Evolutionary conservation across 1,140 invertebrate species (phyloP), one percentile per base, ranked within the genome.

Genomic region (Melipona quadrifasciata): DNA sequence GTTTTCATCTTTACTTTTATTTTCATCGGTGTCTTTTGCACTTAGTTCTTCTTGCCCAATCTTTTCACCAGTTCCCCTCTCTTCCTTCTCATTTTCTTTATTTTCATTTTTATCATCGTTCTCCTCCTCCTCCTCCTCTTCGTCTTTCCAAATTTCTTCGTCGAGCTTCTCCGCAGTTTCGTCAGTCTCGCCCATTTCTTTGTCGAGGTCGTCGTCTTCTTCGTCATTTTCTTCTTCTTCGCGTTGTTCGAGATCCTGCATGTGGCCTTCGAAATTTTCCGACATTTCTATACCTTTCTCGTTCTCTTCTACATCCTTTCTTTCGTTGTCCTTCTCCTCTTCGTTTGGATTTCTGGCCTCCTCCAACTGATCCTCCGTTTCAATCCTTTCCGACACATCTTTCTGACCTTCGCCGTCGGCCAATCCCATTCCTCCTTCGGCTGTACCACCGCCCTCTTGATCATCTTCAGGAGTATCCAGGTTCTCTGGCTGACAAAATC

Each of bases 281-380:
- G 97, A 97, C 98, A 99, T 99, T 91, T 99, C 98, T 71, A 99
- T 97, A 27, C 98, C 99, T 82, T 99, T 97, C 78, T 99, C 98
- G 94, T 99, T 98, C 94, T 99, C 97, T 90, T 99, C 97, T 90
- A 97, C 97, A 87, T 97, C 97, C 92, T 98, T 97, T 86, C 97
- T 96, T 82, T 99, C 96, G 8, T 97, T 96, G 78, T 96, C 94
- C 90, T 96, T 95, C 87, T 96, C 96, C 89, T 96, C 89, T 96
- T 95, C 86, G 97, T 96, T 93, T 99, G 91, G 31, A 97, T 97
- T 19, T 91, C 97, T 96, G 1, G 98, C 97, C 90, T 98, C 98
- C 84, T 99, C 98, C 47, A 99, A 93, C 94, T 99, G 99, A 95
- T 99, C 99, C 95, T 99, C 97, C 75, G 96, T 97, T 93, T 99